Conservation (phyloP, 2,797 vertebrate species). For the Neosilurus mollespiculum region DNA sequence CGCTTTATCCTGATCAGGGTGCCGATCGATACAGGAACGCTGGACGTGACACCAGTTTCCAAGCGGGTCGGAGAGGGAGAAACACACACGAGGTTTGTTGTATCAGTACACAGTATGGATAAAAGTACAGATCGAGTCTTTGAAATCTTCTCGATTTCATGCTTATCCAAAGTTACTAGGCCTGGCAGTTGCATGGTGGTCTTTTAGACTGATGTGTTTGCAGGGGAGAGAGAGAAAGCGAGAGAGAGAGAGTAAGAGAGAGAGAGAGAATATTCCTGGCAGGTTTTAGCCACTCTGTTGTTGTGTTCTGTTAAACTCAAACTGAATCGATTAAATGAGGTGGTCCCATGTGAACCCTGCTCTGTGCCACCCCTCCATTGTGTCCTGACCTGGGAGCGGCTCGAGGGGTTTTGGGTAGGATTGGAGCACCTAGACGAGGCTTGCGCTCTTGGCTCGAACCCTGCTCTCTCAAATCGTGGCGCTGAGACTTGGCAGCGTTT, state of each 20-base stretch:
- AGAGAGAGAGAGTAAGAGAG: conserved; percentile 23
- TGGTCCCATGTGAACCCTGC: conserved; percentile 58
- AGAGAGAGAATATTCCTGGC: conserved; percentile 28
- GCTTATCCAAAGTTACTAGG: neutral
- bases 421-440: conserved; percentile 36
- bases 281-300: conserved; percentile 29
- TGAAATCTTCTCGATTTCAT: neutral
- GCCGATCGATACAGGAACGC: neutral
- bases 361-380: conserved; percentile 41
- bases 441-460: conserved; percentile 28
- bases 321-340: conserved; percentile 49
- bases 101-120: neutral
- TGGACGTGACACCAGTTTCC: neutral
- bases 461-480: conserved; percentile 38
- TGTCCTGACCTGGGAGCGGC: conserved; percentile 42
- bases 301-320: conserved; percentile 52
- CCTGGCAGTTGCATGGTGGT: conserved; percentile 8
- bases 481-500: conserved; percentile 48
- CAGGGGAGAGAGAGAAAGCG: conserved; percentile 3
- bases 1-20: neutral
- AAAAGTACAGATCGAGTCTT: neutral
- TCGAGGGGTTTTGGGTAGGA: conserved; percentile 9
- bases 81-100: neutral
- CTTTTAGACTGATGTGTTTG: neutral
- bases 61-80: neutral